Evolutionary conservation across 2,888 invertebrate genomes (phyloP), one percentile per base, ranked within the genome.

Genomic region (Baccha elongata): DNA sequence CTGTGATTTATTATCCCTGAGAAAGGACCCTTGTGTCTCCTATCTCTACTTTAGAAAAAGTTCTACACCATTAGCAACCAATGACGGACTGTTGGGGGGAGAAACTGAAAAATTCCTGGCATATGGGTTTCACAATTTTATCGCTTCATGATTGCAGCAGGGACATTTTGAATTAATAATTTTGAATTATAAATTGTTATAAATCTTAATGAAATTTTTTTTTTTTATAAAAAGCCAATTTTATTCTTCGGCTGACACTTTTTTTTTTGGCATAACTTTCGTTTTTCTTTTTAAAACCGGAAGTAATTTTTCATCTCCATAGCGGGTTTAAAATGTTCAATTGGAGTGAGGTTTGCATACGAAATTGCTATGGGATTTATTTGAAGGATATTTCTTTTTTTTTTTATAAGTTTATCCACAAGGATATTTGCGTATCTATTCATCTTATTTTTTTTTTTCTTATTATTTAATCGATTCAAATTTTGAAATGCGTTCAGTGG

Each of bases 141-240:
- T 80, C 52, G 65, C 32, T 71, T 58, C 35, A 40, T 65, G 58
- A 69, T 69, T 74, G 50, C 21, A 13, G 48, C 40, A 42, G 40
- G 26, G 67, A 62, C 15, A 69, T 52, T 80, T 69, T n/a, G 64
- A 35, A 71, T 71, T 55, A 42, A 67, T 75, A 50, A 10, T 37
- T 13, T 44, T 17, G 23, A 32, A 40, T 62, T 62, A 26, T 42
- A 64, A 68, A 67, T 68, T 40, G 65, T 21, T 46, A 62, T 75
- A 71, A 80, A 71, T 81, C 58, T 42, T 37, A 48, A 69, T 74
- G 44, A 80, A 50, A 50, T 42, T 35, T 29, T 35, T 29, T 58
- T 62, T 50, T 78, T 58, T 60, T 52, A 15, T 46, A 52, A 58
- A 67, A 48, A 55, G 55, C 21, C 13, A 13, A 40, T 60, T 53